Conservation (phyloP, 2,113 vertebrate genomes). For the Ophthalmolycus amberensis region DNA sequence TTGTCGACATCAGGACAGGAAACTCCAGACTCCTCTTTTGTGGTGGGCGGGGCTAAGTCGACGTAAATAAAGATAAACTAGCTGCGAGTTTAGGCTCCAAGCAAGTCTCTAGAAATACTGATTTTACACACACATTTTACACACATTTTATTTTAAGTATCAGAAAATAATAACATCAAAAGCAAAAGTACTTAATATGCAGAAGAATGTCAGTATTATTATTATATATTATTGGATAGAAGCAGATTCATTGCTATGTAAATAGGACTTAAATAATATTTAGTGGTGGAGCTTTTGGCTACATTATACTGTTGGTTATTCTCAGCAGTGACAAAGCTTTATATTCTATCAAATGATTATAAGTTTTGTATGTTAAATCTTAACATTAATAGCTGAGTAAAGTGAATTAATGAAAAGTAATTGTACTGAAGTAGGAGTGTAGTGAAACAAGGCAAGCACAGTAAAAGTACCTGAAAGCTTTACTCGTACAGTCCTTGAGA, state of each 20-base stretch:
- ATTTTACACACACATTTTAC: too few relatives aligned
- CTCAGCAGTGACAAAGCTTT: neutral
- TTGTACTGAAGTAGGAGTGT: neutral
- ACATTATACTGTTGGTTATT: neutral
- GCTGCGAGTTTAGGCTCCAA: neutral
- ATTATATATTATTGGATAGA: neutral
- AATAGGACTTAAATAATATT: neutral
- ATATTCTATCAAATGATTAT: neutral
- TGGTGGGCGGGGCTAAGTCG: neutral
- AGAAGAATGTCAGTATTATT: neutral
- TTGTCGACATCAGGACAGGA: neutral
- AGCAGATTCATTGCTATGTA: neutral
- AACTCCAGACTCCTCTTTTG: neutral
- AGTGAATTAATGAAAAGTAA: neutral
- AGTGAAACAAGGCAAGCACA: neutral
- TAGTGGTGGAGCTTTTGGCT: neutral
- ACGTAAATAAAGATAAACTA: neutral
- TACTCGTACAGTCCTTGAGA: neutral
- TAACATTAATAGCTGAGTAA: neutral
- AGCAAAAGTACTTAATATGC: neutral
- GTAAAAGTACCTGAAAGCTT: neutral
- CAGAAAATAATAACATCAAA: neutral
- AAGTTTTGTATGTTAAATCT: neutral
- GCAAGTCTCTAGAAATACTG: too few relatives aligned
- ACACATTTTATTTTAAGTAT: neutral